Percentiles rank a stretch among this genome's conserved stretches.
Conservation (phyloP, 1,140 invertebrate genomes). For the Zaprionus ghesquierei region DNA sequence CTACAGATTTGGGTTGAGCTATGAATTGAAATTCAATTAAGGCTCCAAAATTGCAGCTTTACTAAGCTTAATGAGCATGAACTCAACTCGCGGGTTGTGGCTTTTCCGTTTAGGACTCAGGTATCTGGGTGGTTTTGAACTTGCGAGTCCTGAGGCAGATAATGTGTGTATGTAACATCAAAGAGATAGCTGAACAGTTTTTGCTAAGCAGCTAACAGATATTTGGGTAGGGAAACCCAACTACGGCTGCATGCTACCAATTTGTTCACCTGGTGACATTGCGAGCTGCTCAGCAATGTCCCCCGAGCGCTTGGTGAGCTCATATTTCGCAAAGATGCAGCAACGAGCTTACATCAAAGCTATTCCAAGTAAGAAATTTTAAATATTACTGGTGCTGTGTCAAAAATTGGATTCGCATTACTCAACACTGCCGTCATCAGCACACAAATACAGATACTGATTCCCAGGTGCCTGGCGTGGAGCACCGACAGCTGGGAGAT, state of each 20-base stretch:
- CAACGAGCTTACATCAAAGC: slow-evolving; percentile 70
- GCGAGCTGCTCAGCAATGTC: slow-evolving; percentile 33
- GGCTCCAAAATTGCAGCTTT: slow-evolving; percentile 28
- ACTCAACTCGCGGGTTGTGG: background rate
- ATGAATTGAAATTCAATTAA: slow-evolving; percentile 67
- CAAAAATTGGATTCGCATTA: slow-evolving; percentile 71
- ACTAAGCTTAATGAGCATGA: slow-evolving; percentile 59
- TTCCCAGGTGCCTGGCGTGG: slow-evolving; percentile 42
- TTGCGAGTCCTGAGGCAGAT: background rate
- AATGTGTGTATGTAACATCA: slow-evolving; percentile 50
- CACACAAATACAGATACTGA: slow-evolving; percentile 19
- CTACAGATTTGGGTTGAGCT: slow-evolving; percentile 3
- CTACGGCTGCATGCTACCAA: slow-evolving; percentile 46
- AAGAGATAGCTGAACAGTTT: slow-evolving; percentile 67
- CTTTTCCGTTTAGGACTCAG: background rate
- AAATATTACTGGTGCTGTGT: slow-evolving; percentile 55
- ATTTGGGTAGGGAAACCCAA: background rate
- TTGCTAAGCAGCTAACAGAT: slow-evolving; percentile 32
- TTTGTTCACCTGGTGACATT: slow-evolving; percentile 61
- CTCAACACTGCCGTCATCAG: slow-evolving; percentile 60
- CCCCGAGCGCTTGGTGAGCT: slow-evolving; percentile 26
- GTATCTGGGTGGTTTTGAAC: background rate
- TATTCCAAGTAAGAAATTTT: slow-evolving; percentile 57
- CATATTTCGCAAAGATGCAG: slow-evolving; percentile 60
- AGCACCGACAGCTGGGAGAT: slow-evolving; percentile 42